Base-by-base conservation (phyloP, 2,113 vertebrate species). In the Uria aalge region DNA sequence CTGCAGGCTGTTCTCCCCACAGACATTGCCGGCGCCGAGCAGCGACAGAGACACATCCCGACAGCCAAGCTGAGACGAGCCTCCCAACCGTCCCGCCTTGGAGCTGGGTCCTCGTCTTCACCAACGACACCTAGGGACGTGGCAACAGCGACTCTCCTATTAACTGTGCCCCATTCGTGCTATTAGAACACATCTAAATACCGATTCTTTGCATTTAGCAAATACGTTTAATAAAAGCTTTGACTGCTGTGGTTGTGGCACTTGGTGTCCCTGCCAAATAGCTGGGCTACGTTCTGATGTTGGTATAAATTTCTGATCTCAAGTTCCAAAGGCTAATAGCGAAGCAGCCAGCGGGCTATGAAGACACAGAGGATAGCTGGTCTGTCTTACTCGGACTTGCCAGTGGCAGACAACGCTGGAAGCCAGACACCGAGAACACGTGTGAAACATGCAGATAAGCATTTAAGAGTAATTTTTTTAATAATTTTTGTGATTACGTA, bases 11-110 rank as follows among this genome's bases (percentile, higher is more conserved):
- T 8, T 24, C 24, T 32, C 59, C n/a, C 32, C 41, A 12, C 12
- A 1, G 0, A 10, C 52, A 4, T 0, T 5, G 43, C 13, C 8
- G 1, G 71, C 2, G 0, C 11, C 2, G 12, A 76, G 45, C 18
- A 1, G 20, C 3, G n/a, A 38, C 50, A 52, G 43, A 30, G 2
- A 24, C 15, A 3, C 22, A 15, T 8, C 15, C 34, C n/a, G n/a
- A 3, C 0, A 38, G 66, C 12, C 6, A 20, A 62, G 17, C 74
- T 19, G 29, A 40, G 36, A 67, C 14, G 24, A 19, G 15, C 12
- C 40, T 78, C 52, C 32, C 52, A 50, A 8, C 9, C 32, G 62
- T 10, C 30, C 64, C 2, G 4, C 53, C 56, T 40, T 11, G 24
- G 36, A 78, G 18, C 23, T 19, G 5, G 38, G 27, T 8, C 22